Percentiles rank a stretch among this genome's conserved stretches.
Conservation (phyloP, 1,140 invertebrate species). For the Piezodorus guildinii region DNA sequence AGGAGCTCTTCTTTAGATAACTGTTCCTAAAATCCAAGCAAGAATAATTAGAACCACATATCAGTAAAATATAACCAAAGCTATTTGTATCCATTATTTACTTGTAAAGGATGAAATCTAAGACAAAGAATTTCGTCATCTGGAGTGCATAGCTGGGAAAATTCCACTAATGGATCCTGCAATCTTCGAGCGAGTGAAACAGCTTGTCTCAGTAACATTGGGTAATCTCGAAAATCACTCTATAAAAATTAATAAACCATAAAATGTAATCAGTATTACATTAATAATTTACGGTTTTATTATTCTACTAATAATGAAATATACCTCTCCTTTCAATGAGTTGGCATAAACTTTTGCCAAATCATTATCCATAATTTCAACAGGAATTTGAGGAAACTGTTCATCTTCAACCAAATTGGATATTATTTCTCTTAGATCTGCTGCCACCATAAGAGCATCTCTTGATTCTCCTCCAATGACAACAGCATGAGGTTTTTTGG, state of each 20-base stretch:
- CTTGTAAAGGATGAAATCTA: constrained; percentile 76
- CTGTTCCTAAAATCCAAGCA: constrained; percentile 51
- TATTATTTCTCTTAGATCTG: constrained; percentile 71
- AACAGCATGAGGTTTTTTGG: constrained; percentile 89
- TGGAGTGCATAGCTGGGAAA: constrained; percentile 84
- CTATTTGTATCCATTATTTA: constrained; percentile 23
- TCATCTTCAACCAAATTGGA: constrained; percentile 66
- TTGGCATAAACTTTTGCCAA: constrained; percentile 80
- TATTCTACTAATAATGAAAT: not conserved
- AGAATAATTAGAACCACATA: not conserved
- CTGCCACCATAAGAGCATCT: constrained; percentile 72
- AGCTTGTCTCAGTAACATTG: constrained; percentile 73
- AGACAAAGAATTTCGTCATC: constrained; percentile 95
- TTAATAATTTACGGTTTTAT: no score
- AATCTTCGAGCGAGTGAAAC: constrained; percentile 82
- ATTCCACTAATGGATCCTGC: constrained; percentile 93
- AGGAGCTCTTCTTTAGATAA: constrained; percentile 73
- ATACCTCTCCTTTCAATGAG: constrained; percentile 67
- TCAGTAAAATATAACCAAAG: not conserved
- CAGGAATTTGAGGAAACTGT: constrained; percentile 74
- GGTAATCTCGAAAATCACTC: constrained; percentile 86
- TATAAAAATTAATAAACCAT: constrained; percentile 30
- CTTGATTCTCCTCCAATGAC: constrained; percentile 82
- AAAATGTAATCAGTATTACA: no score
- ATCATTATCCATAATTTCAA: constrained; percentile 89